These are phyloP conservation scores for Pediacus dermestoides DNA, from an alignment of 2,888 invertebrate species.

Conservation along the genomic window DNA sequence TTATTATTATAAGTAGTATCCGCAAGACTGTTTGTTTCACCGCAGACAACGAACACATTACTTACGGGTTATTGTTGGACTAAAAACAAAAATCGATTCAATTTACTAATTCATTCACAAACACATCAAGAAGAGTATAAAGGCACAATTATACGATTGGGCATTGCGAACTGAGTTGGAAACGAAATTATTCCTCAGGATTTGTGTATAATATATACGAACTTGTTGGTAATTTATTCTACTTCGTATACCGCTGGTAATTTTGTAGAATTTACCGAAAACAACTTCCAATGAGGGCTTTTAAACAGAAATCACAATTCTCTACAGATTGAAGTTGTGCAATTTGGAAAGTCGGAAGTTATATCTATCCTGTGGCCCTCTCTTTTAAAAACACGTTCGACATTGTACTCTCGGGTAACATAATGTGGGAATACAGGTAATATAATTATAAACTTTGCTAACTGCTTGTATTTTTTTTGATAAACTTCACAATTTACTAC, in stretches of 20 bases:
- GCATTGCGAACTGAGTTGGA: no score
- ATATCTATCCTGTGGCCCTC: slow-evolving; percentile 22
- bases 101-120: no score
- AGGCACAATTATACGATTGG: neutral
- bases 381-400: slow-evolving; percentile 27
- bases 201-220: no score
- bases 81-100: no score
- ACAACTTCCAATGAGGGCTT: slow-evolving; percentile 14
- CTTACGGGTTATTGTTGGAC: no score
- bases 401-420: slow-evolving; percentile 28
- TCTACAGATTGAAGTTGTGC: slow-evolving; percentile 18
- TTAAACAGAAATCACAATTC: slow-evolving; percentile 26
- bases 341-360: slow-evolving; percentile 23
- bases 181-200: no score
- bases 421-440: slow-evolving; percentile 29
- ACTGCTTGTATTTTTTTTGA: slow-evolving; percentile 31
- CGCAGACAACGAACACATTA: no score
- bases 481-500: slow-evolving; percentile 23
- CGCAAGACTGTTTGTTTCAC: no score
- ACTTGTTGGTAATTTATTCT: no score
- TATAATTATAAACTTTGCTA: slow-evolving; percentile 30
- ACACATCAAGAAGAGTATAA: no score
- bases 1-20: slow-evolving; percentile 4
- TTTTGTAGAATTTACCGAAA: neutral
- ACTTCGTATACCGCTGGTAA: no score